These are phyloP conservation scores for Acanthococcus lagerstroemiae DNA, from an alignment of 2,888 invertebrate species.

Conservation along the genomic window DNA sequence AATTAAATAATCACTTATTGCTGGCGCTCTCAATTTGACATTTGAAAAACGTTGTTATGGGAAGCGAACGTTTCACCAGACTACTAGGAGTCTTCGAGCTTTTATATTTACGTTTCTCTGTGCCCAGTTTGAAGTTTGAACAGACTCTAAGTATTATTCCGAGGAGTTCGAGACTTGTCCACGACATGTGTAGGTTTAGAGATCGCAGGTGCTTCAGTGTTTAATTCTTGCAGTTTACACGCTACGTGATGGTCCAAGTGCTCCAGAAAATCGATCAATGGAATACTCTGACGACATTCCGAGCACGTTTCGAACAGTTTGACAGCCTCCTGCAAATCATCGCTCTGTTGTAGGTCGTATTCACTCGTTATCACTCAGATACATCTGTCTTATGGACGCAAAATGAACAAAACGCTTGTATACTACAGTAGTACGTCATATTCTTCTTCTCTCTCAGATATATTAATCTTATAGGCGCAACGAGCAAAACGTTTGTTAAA, in stretches of 20 bases:
- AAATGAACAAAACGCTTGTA: neutral
- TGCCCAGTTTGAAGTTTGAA: neutral
- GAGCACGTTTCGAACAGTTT: neutral
- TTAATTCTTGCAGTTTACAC: slow-evolving; percentile 51
- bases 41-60: neutral
- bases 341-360: neutral
- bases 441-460: neutral
- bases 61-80: neutral
- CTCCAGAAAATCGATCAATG: slow-evolving; percentile 53
- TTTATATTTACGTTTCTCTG: neutral
- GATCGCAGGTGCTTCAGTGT: neutral
- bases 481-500: too few relatives aligned
- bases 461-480: too few relatives aligned
- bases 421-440: neutral
- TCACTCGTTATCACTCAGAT: neutral
- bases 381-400: neutral
- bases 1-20: neutral
- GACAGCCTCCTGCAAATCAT: neutral
- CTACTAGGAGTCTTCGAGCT: neutral
- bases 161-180: neutral
- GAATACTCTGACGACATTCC: slow-evolving; percentile 53
- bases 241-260: slow-evolving; percentile 82
- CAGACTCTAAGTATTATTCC: neutral
- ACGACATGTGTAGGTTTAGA: neutral
- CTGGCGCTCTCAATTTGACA: neutral